Evolutionary conservation across 2,113 vertebrate genomes (phyloP).

Genomic region (Ciconia boyciana): DNA sequence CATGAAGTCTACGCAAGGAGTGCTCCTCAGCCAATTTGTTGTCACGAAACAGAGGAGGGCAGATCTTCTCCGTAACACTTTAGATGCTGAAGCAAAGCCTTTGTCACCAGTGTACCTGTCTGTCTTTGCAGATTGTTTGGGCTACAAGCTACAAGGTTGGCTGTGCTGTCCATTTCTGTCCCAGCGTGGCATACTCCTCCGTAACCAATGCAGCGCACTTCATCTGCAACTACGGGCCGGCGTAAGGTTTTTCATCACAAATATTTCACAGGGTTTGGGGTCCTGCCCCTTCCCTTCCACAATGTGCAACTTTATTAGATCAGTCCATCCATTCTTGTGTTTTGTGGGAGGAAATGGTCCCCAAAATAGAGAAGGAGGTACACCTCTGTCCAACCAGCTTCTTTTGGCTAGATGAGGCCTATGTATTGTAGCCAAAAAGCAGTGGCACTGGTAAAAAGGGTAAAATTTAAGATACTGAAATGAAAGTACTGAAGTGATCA

Average conservation of each 20-base stretch:
- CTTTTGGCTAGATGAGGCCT: not conserved
- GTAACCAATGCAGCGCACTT: slow-evolving; percentile 35
- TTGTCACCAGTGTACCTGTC: not conserved
- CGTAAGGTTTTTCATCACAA: slow-evolving; percentile 40
- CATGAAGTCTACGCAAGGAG: not conserved
- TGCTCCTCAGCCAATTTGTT: not conserved
- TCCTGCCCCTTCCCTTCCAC: not conserved
- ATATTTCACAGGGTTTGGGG: not conserved
- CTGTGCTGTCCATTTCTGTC: slow-evolving; percentile 66
- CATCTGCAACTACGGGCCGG: slow-evolving; percentile 61
- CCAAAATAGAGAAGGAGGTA: not conserved
- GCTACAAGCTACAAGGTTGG: slow-evolving; percentile 67
- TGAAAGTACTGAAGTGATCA: not conserved
- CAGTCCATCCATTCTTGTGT: not conserved
- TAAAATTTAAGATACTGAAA: not conserved
- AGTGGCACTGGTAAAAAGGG: not conserved
- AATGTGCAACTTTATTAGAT: not conserved
- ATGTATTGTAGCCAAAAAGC: not conserved
- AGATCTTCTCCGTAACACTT: not conserved
- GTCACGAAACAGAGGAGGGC: not conserved
- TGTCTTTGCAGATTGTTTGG: slow-evolving; percentile 65
- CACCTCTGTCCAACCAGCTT: not conserved
- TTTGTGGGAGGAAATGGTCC: not conserved
- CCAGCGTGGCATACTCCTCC: not conserved
- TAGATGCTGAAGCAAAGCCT: not conserved